Evolutionary conservation across 2,113 vertebrate genomes (phyloP).

Genomic region (Siniperca chuatsi): DNA sequence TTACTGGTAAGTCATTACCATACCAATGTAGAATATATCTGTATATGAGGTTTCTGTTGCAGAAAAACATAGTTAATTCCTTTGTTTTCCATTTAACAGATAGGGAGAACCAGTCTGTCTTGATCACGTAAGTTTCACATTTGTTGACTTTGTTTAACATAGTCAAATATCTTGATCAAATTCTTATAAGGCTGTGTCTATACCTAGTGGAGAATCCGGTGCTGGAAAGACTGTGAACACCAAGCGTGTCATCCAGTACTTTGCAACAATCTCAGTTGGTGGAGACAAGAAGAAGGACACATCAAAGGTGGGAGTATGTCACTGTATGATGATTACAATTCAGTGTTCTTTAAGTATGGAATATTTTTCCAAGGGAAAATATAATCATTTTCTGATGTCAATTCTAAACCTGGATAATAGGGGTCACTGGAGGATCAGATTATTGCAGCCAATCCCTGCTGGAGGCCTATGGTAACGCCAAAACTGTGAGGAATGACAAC

Average conservation of each 20-base stretch:
- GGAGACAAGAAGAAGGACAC: conserved; percentile 60
- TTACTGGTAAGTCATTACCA: conserved; percentile 57
- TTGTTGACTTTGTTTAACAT: not conserved
- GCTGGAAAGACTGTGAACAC: conserved; percentile 81
- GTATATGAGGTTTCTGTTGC: not conserved
- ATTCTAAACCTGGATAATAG: conserved; percentile 33
- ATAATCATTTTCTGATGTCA: conserved; percentile 9
- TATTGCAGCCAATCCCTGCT: conserved; percentile 77
- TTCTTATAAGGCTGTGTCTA: conserved; percentile 28
- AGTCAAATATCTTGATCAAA: not conserved
- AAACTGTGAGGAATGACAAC: conserved; percentile 79
- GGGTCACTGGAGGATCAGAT: conserved; percentile 76
- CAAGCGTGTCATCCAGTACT: conserved; percentile 80
- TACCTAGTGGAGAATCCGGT: conserved; percentile 77
- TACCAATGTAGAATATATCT: not conserved
- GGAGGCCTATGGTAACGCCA: conserved; percentile 78
- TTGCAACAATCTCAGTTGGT: conserved; percentile 74
- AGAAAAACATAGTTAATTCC: not conserved
- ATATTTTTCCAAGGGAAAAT: not conserved
- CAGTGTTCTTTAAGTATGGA: not conserved
- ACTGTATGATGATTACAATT: not conserved
- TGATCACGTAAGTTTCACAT: conserved; percentile 73
- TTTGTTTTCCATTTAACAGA: conserved; percentile 59
- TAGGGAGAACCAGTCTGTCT: conserved; percentile 77
- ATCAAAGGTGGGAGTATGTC: conserved; percentile 22